Evolutionary conservation across 2,797 vertebrate species (phyloP).

Genomic region (Tympanoctomys barrerae): DNA sequence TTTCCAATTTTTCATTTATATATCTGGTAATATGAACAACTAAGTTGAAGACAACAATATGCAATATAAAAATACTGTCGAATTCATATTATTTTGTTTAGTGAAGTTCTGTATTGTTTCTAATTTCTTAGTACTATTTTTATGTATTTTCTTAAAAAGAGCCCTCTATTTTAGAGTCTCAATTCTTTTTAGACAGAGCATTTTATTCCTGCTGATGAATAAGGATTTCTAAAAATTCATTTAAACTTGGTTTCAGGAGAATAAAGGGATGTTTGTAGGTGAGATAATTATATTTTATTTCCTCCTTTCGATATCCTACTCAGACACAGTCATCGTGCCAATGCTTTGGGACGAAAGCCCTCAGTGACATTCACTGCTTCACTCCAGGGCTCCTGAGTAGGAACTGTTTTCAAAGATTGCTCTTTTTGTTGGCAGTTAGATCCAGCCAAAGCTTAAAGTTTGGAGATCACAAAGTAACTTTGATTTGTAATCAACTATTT

Average conservation of each 20-base stretch:
- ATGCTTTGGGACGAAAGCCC: constrained; percentile 76
- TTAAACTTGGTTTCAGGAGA: constrained; percentile 79
- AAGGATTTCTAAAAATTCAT: constrained; percentile 70
- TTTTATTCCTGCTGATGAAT: constrained; percentile 41
- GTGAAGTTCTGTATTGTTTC: no score
- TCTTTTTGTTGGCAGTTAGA: constrained; percentile 63
- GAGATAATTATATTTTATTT: constrained; percentile 79
- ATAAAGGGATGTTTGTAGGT: constrained; percentile 68
- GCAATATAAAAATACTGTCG: no score
- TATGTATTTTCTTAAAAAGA: background rate
- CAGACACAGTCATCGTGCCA: constrained; percentile 68
- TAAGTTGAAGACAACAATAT: no score
- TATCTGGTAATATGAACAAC: no score
- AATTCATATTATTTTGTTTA: no score
- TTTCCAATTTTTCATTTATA: no score
- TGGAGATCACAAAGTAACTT: constrained; percentile 31
- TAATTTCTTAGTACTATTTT: no score
- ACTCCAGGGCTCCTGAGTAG: constrained; percentile 27
- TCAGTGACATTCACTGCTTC: constrained; percentile 46
- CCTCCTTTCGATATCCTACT: constrained; percentile 71
- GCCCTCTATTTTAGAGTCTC: background rate
- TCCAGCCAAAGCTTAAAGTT: constrained; percentile 59
- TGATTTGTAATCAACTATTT: constrained; percentile 47
- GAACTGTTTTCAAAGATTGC: background rate
- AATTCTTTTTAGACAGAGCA: constrained; percentile 41